Base-by-base conservation (phyloP, 2,797 vertebrate species). In the Neosilurus mollespiculum region DNA sequence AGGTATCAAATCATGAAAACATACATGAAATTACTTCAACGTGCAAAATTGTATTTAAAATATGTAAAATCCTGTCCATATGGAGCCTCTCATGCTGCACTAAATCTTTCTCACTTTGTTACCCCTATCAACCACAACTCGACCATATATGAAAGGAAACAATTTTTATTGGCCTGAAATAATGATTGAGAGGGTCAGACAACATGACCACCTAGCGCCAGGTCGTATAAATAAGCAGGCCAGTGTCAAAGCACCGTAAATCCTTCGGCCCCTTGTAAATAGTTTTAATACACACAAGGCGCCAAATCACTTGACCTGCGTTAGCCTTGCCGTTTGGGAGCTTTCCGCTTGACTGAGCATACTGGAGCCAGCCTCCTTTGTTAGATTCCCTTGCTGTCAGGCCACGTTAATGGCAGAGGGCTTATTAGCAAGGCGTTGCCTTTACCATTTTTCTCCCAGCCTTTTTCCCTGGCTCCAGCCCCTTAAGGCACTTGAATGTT, bases 221-320 rank as follows among this genome's bases (percentile, higher is more conserved):
- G 92, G 89, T 90, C 92, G 79, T 92, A 93, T 93, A 94, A 93
- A 92, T 91, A 87, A 83, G 71, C 90, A 92, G 89, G 84, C 87
- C 82, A 81, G 80, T 89, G 89, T 89, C 86, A 91, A 90, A 91
- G 91, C 89, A 83, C 89, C 53, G 86, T 92, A 94, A 94, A 95
- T 93, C 93, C 93, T 94, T 92, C 89, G 92, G 94, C 91, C 92
- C 86, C 90, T 95, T 92, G 92, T 92, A 94, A 96, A 95, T 90
- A 93, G 94, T 94, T 95, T 95, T 95, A 94, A 96, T 95, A 93
- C 95, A 93, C 94, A 89, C 86, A 59, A 96, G 95, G 96, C 95
- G 95, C 96, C 96, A 93, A 95, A 94, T 94, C 96, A 94, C 95
- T 96, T 97, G 96, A 96, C 96, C 96, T 92, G 88, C 89, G 92